Evolutionary conservation across 2,113 vertebrate species (phyloP).

Genomic region (Strix aluco): DNA sequence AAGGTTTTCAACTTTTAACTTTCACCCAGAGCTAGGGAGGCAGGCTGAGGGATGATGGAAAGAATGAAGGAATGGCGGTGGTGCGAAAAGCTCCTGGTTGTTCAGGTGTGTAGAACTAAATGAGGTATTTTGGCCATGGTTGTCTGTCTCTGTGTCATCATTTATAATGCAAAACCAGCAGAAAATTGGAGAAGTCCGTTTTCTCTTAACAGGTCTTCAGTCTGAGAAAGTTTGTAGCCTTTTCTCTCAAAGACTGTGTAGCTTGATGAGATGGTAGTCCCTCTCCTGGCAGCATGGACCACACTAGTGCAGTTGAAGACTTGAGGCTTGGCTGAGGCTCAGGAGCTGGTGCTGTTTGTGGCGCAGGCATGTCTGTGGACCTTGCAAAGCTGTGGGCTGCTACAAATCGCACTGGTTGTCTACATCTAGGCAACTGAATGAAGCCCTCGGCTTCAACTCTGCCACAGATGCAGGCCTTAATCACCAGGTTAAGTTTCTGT

Average conservation of each 20-base stretch:
- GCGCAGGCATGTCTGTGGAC: fast-evolving
- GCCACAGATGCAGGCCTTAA: neutral
- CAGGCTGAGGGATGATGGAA: neutral
- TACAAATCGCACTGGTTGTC: fast-evolving
- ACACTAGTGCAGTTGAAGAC: neutral
- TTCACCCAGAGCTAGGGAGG: neutral
- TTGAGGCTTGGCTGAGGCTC: neutral
- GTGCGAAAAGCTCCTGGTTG: neutral
- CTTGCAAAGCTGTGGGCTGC: neutral
- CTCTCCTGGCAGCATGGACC: neutral
- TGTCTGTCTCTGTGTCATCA: fast-evolving
- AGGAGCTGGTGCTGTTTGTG: fast-evolving
- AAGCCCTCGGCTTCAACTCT: neutral
- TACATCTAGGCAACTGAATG: neutral
- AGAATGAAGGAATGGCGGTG: neutral
- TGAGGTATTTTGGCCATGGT: neutral
- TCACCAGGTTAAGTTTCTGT: neutral
- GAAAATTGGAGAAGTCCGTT: neutral
- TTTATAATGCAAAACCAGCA: neutral
- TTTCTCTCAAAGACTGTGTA: neutral
- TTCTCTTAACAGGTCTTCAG: neutral
- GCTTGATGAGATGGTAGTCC: neutral
- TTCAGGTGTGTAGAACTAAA: neutral
- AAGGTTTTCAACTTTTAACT: neutral
- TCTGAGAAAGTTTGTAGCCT: neutral